A percentile compares a stretch with the other conserved stretches of the same genome.
Evolutionary conservation across 1,140 invertebrate genomes (phyloP).

Genomic region (Heliothis virescens): DNA sequence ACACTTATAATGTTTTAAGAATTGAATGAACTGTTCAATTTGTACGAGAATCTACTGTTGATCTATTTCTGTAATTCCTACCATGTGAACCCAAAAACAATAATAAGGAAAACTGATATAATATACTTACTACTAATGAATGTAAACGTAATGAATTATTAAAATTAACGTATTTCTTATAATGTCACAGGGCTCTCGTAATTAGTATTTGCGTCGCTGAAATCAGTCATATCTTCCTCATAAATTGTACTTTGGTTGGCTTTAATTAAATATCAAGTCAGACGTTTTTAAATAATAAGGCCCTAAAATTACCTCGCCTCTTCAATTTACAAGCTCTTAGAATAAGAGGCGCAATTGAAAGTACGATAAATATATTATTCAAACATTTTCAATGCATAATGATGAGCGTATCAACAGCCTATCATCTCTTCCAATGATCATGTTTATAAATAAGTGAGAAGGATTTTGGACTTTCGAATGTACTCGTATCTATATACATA

Average conservation of each 20-base stretch:
- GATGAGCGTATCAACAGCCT: slow-evolving; percentile 29
- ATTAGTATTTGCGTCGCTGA: too few species aligned
- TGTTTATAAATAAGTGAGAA: slow-evolving; percentile 15
- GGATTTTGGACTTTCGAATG: slow-evolving; percentile 1
- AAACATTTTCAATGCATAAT: slow-evolving; percentile 42
- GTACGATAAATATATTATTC: slow-evolving; percentile 38
- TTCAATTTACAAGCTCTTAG: slow-evolving; percentile 24
- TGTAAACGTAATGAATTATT: too few species aligned
- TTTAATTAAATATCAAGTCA: not conserved
- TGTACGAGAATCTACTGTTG: too few species aligned
- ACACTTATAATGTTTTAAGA: not conserved
- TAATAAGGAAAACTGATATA: too few species aligned
- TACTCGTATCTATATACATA: too few species aligned
- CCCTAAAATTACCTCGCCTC: slow-evolving; percentile 11
- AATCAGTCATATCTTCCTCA: too few species aligned
- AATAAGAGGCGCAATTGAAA: slow-evolving; percentile 9
- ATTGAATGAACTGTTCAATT: not conserved
- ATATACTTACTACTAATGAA: too few species aligned
- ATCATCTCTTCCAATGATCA: slow-evolving; percentile 24
- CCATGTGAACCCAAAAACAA: too few species aligned
- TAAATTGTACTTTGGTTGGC: not conserved
- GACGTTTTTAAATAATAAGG: not conserved
- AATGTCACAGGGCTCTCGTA: too few species aligned
- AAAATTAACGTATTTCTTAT: too few species aligned
- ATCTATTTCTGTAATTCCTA: too few species aligned